Base-by-base conservation (phyloP, 1,140 invertebrate genomes). In the Oedothorax gibbosus region DNA sequence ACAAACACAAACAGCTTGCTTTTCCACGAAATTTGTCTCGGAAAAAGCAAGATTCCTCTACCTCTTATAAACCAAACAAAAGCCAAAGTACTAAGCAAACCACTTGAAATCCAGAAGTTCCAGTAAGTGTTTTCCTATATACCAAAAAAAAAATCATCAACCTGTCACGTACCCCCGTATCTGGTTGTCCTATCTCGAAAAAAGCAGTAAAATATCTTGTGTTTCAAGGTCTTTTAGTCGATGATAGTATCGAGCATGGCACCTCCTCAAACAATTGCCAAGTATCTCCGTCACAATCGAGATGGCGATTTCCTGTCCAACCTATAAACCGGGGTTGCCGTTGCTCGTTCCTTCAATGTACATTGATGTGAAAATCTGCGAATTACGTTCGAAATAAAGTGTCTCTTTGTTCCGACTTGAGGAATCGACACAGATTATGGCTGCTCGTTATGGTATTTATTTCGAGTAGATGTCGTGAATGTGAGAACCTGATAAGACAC, bases 241-340 rank as follows among this genome's bases (percentile, higher is more conserved):
- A 83, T 83, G 81, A 83, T 83, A 83, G 81, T 83, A 83, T 83
- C 81, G 35, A 68, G 51, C 68, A 83, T 83, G 75, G 71, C 81
- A 83, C 81, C 81, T 83, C 57, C 69, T 51, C 81, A 83, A 83
- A 83, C 81, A 83, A 83, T 83, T 66, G 81, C 56, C 57, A 12
- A 49, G 20, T 75, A 75, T 75, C 71, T 75, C 57, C 62, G 50
- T 18, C 81, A 83, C 81, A 65, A 83, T 83, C 81, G 35, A 35
- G 79, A 72, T 72, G 69, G 56, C 71, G 69, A 83, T 83, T 83
- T 83, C 81, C 81, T 83, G 81, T 83, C 68, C 68, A 20, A 53
- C 62, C 71, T 53, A 35, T 35, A 35, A 35, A 35, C 35, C 57
- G 65, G 81, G 81, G 81, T 83, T 83, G 81, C 81, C 81, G 53